Conservation (phyloP, 2,888 invertebrate species). For the Metellina segmentata region DNA sequence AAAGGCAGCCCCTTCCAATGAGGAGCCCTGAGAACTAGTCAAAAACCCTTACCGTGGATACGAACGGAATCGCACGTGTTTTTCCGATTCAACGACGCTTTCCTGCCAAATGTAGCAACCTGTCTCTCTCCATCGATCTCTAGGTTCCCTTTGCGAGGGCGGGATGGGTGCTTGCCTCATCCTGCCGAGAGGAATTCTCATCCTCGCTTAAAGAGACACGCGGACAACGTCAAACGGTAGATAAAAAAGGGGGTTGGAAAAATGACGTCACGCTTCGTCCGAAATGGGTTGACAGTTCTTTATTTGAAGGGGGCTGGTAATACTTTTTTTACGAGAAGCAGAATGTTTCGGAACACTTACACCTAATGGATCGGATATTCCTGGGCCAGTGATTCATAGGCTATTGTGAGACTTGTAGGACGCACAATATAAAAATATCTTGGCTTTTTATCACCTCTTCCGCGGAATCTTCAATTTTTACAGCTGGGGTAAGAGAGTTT, state of each 20-base stretch:
- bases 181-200: conserved; percentile 33
- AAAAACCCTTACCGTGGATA: no score
- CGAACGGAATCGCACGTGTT: no score
- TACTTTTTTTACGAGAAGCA: conserved; percentile 7
- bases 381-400: conserved; percentile 29
- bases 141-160: conserved; percentile 21
- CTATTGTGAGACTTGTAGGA: conserved; percentile 17
- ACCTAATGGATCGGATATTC: conserved; percentile 39
- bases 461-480: background rate
- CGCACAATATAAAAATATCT: conserved; percentile 8
- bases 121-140: conserved; percentile 29
- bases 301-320: conserved; percentile 40
- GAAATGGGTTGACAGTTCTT: conserved; percentile 37
- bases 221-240: conserved; percentile 41
- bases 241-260: conserved; percentile 19
- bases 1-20: no score
- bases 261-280: conserved; percentile 52
- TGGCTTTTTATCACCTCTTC: background rate
- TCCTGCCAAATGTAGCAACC: conserved; percentile 29
- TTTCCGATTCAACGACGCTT: background rate
- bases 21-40: no score
- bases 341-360: conserved; percentile 37
- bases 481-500: no score
- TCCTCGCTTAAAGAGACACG: conserved; percentile 49
- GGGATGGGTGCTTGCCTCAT: conserved; percentile 35